These are phyloP conservation scores for Gymnocypris eckloni DNA, from an alignment of 2,797 vertebrate species.

Conservation along the genomic window DNA sequence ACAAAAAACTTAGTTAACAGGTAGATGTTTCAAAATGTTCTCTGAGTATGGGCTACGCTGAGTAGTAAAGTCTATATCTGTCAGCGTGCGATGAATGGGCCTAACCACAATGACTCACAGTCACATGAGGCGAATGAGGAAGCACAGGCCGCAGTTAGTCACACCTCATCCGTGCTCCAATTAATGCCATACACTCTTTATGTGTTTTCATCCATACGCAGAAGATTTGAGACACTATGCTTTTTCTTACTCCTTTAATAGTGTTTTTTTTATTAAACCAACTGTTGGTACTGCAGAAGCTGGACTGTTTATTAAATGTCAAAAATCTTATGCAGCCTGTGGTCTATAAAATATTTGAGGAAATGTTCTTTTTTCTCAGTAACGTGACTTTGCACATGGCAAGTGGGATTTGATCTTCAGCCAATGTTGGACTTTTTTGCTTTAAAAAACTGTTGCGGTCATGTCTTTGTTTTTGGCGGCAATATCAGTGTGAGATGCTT, in stretches of 20 bases:
- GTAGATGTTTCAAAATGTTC: not conserved
- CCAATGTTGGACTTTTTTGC: slow-evolving; percentile 23
- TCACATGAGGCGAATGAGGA: slow-evolving; percentile 58
- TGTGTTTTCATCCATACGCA: not conserved
- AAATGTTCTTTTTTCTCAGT: slow-evolving; percentile 24
- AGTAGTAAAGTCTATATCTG: slow-evolving; percentile 33
- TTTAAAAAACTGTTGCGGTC: slow-evolving; percentile 12
- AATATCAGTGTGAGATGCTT: not conserved
- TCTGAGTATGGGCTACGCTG: not conserved
- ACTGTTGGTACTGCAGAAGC: not conserved
- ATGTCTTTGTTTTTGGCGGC: slow-evolving; percentile 14
- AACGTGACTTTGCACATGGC: slow-evolving; percentile 50
- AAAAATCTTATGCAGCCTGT: not conserved
- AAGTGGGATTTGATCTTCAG: not conserved
- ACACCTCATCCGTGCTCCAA: slow-evolving; percentile 29
- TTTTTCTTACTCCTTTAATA: not conserved
- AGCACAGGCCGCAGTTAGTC: slow-evolving; percentile 51
- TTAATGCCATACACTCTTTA: not conserved
- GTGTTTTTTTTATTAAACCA: not conserved
- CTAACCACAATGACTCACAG: slow-evolving; percentile 56
- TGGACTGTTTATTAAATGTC: not conserved
- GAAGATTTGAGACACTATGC: not conserved
- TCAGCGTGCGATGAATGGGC: slow-evolving; percentile 4
- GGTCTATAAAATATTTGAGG: slow-evolving; percentile 40
- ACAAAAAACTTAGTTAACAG: not conserved